A percentile compares a stretch with the other conserved stretches of the same genome.
Evolutionary conservation across 2,797 vertebrate species (phyloP).

Genomic region (Huso huso): DNA sequence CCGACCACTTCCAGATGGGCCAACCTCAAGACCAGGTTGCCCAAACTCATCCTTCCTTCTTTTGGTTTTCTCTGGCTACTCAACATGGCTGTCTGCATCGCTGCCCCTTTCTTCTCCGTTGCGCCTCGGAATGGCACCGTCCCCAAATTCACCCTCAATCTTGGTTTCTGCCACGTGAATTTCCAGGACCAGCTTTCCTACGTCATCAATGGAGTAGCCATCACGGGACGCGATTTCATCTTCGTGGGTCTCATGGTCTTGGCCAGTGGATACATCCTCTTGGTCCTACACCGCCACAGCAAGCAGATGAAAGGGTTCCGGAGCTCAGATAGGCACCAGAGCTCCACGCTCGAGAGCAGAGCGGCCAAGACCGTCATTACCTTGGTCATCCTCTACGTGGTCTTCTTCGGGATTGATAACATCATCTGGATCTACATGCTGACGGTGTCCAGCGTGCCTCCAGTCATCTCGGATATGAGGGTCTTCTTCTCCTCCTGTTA

Average conservation of each 20-base stretch:
- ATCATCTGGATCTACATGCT: constrained; percentile 74
- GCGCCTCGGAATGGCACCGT: constrained; percentile 60
- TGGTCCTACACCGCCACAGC: constrained; percentile 58
- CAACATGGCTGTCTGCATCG: constrained; percentile 63
- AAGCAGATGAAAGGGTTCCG: constrained; percentile 42
- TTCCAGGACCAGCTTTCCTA: constrained; percentile 61
- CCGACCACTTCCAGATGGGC: constrained; percentile 36
- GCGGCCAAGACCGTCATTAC: constrained; percentile 62
- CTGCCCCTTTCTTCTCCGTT: constrained; percentile 54
- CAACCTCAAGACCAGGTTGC: constrained; percentile 46
- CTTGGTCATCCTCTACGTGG: constrained; percentile 59
- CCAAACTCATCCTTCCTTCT: constrained; percentile 49
- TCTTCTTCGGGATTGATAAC: constrained; percentile 71
- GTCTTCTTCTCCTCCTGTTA: constrained; percentile 71
- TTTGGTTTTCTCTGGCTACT: constrained; percentile 57
- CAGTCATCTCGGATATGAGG: constrained; percentile 63
- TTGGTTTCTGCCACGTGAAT: constrained; percentile 64
- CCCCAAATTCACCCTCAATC: constrained; percentile 62
- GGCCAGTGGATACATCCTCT: constrained; percentile 62
- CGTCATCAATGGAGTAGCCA: constrained; percentile 55
- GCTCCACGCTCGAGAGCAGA: constrained; percentile 45
- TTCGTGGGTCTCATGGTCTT: constrained; percentile 66
- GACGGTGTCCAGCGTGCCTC: constrained; percentile 57
- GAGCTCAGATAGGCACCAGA: constrained; percentile 32
- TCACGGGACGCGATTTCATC: constrained; percentile 57